Evolutionary conservation across 2,797 vertebrate genomes (phyloP).

Genomic region (Anguilla obscura): DNA sequence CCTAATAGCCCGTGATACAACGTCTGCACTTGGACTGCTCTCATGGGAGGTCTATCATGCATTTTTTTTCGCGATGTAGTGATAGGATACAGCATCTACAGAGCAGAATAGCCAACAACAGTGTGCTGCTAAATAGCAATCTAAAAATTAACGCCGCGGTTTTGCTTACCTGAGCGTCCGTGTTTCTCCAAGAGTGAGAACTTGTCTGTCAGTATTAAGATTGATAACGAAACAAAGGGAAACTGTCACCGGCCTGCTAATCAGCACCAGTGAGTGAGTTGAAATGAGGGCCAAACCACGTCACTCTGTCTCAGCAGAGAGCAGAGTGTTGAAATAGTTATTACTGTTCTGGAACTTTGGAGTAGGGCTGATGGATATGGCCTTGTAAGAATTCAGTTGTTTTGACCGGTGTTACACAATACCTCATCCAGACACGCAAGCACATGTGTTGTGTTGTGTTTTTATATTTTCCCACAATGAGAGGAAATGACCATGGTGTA

Average conservation of each 20-base stretch:
- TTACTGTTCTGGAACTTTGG: neutral
- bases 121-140: too few relatives aligned
- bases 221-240: neutral
- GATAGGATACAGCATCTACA: neutral
- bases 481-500: neutral
- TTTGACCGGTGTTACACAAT: constrained; percentile 16
- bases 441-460: neutral
- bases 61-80: neutral
- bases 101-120: neutral
- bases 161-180: neutral
- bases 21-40: neutral
- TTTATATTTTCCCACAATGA: neutral
- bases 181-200: neutral
- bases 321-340: constrained; percentile 28
- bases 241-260: neutral
- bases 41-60: neutral
- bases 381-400: neutral
- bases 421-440: constrained; percentile 8
- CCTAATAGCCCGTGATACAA: neutral
- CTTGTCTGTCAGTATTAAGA: constrained; percentile 4
- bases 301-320: constrained; percentile 20
- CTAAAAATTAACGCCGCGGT: neutral
- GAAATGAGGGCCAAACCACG: neutral
- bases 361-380: neutral
- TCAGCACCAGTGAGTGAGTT: neutral